phyloP scores from a whole-genome alignment of 2,113 vertebrate genomes.

The Cyphomyrus plagiostoma region DNA sequence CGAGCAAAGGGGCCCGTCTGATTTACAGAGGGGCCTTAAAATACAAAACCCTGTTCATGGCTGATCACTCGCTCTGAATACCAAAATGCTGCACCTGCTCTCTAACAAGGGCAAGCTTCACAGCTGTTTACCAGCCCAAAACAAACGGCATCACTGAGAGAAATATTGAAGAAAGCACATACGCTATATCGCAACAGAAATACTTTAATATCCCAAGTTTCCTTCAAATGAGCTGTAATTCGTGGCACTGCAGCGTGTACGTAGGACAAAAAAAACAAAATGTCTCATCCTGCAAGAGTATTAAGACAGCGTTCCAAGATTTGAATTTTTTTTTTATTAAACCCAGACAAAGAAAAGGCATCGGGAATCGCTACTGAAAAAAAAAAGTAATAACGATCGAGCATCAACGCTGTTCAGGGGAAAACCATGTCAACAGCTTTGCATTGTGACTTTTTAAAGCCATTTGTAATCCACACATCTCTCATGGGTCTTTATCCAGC shows the following conservation, averaged over 20 bases:
- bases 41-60: background rate
- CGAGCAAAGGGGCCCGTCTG: background rate
- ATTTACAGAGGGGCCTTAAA: background rate
- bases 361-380: background rate
- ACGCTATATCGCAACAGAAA: background rate
- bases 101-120: background rate
- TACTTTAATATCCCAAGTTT: background rate
- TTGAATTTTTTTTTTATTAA: background rate
- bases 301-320: background rate
- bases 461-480: background rate
- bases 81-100: background rate
- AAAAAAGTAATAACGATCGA: background rate
- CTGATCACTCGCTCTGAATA: background rate
- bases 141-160: background rate
- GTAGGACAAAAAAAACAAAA: background rate
- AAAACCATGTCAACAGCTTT: background rate
- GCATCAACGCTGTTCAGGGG: background rate
- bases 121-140: background rate
- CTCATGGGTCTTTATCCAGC: background rate
- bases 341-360: background rate
- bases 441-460: background rate
- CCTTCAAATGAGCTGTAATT: background rate
- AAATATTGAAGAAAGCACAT: background rate
- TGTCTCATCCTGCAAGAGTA: background rate
- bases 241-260: background rate